A percentile compares a stretch with the other conserved stretches of the same genome.
Evolutionary conservation across 2,888 invertebrate genomes (phyloP).

Genomic region (Tenthredo amoena): DNA sequence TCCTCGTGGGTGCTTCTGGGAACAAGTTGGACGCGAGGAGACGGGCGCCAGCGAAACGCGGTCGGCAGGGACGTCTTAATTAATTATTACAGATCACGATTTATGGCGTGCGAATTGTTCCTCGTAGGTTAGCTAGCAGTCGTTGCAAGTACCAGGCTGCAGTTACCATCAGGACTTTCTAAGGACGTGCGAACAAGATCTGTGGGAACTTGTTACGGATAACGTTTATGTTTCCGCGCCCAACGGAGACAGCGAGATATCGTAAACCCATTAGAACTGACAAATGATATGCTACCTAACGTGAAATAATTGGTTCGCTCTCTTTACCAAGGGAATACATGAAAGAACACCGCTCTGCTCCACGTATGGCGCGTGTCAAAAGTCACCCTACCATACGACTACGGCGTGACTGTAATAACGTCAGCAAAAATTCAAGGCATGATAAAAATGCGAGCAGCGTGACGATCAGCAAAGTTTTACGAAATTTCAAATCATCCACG

Average conservation of each 20-base stretch:
- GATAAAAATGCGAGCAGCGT: not conserved
- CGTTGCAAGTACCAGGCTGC: conserved; percentile 39
- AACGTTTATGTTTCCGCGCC: conserved; percentile 39
- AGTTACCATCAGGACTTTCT: conserved; percentile 51
- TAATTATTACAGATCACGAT: conserved; percentile 62
- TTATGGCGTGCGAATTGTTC: conserved; percentile 61
- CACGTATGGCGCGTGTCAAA: conserved; percentile 23
- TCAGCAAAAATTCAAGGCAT: not conserved
- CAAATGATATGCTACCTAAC: conserved; percentile 35
- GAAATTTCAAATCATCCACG: not conserved
- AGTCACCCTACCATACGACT: not conserved
- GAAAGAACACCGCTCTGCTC: conserved; percentile 13
- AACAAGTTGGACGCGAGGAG: conserved; percentile 25
- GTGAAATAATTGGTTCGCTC: conserved; percentile 49
- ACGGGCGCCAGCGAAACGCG: conserved; percentile 37
- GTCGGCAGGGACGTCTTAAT: conserved; percentile 59
- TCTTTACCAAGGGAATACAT: not conserved
- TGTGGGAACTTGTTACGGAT: conserved; percentile 51
- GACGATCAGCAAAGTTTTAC: not conserved
- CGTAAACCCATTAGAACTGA: conserved; percentile 44
- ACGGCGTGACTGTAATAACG: conserved; percentile 1
- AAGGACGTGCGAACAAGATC: conserved; percentile 57
- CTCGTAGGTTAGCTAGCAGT: conserved; percentile 1
- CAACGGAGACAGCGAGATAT: conserved; percentile 34
- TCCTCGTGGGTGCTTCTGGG: conserved; percentile 47